These are phyloP conservation scores for Tetranychus piercei DNA, from an alignment of 2,888 invertebrate species.

Conservation along the genomic window DNA sequence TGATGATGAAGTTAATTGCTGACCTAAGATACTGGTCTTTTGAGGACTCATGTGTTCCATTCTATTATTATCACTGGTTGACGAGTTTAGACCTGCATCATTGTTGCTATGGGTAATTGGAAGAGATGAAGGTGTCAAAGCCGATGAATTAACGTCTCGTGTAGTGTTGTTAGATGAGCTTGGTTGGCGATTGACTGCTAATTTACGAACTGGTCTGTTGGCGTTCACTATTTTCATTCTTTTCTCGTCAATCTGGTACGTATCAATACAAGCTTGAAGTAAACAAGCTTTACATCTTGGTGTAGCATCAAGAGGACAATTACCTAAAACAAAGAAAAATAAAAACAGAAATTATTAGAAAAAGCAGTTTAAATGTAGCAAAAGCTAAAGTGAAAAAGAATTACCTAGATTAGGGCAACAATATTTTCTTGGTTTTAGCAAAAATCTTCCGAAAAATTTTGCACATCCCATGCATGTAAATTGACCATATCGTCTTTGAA, in stretches of 20 bases:
- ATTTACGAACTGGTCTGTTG: conserved; percentile 10
- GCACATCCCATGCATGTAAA: conserved; percentile 20
- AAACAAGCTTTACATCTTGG: conserved; percentile 21
- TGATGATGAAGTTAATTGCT: neutral
- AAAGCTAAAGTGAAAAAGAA: neutral
- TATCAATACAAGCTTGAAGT: conserved; percentile 21
- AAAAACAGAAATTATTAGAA: neutral
- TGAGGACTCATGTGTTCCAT: neutral
- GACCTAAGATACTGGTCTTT: neutral
- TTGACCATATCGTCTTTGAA: conserved; percentile 21
- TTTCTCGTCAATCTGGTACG: conserved; percentile 21
- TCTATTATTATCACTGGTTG: neutral
- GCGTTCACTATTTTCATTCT: conserved; percentile 10
- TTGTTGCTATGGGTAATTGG: neutral
- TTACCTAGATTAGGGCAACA: conserved; percentile 16
- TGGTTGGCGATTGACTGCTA: neutral
- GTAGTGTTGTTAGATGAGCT: neutral
- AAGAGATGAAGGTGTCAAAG: neutral
- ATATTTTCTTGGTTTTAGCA: conserved; percentile 19
- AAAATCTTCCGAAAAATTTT: conserved; percentile 22
- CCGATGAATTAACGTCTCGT: neutral
- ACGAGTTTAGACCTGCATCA: neutral
- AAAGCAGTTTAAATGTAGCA: too few relatives aligned
- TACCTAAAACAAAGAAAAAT: neutral
- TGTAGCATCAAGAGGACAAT: conserved; percentile 18